phyloP scores from a whole-genome alignment of 2,113 vertebrate species.

The Hypanus sabinus region DNA sequence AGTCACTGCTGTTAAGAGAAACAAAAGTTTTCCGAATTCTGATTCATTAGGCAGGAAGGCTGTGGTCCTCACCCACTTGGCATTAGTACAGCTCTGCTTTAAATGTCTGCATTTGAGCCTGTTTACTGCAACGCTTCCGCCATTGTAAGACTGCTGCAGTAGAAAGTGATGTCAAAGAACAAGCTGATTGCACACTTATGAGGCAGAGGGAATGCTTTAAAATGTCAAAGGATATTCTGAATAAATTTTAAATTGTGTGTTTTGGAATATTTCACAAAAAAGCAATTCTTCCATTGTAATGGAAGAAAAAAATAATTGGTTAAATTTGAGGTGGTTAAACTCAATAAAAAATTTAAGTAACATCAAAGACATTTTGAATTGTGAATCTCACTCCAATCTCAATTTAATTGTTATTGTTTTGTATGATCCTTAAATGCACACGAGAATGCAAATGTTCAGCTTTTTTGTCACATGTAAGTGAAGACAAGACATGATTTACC shows the following conservation, averaged over 20 bases:
- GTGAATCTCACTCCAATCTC: background rate
- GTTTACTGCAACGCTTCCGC: background rate
- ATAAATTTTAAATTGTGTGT: background rate
- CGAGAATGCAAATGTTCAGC: background rate
- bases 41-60: conserved; percentile 13
- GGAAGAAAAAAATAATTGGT: background rate
- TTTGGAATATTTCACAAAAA: background rate
- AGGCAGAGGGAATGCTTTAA: background rate
- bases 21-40: background rate
- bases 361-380: too few relatives aligned
- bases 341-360: too few relatives aligned
- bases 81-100: background rate
- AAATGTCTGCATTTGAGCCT: conserved; percentile 2
- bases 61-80: background rate
- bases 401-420: background rate
- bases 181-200: background rate
- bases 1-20: background rate
- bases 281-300: background rate
- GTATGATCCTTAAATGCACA: too few relatives aligned
- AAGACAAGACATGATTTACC: background rate
- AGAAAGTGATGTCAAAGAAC: conserved; percentile 8
- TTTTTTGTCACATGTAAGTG: background rate
- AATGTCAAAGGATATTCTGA: background rate
- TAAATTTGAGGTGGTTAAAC: background rate
- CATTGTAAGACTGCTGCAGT: background rate